These are phyloP conservation scores for Endotricha flammealis DNA, from an alignment of 2,888 invertebrate species.

Conservation along the genomic window DNA sequence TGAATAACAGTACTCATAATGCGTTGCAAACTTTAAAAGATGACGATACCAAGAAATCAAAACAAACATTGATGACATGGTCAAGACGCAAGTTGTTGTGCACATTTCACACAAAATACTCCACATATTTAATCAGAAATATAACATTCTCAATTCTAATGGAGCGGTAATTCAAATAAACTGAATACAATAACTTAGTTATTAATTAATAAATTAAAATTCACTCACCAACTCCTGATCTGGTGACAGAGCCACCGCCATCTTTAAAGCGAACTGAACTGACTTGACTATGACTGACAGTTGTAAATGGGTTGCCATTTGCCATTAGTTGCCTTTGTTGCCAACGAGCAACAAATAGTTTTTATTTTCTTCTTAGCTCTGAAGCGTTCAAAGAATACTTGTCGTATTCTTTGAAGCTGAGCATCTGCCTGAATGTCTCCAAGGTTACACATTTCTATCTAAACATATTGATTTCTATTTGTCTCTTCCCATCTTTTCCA, in stretches of 20 bases:
- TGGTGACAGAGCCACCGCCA: slow-evolving; percentile 86
- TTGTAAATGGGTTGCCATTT: no score
- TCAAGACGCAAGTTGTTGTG: slow-evolving; percentile 45
- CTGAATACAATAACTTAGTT: neutral
- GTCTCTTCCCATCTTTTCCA: no score
- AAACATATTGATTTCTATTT: no score
- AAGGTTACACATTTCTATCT: no score
- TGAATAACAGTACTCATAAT: neutral
- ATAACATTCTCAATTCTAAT: neutral
- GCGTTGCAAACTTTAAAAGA: slow-evolving; percentile 5
- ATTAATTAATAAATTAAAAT: slow-evolving; percentile 20
- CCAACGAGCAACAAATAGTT: no score
- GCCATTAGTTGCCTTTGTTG: no score
- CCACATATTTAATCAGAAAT: neutral
- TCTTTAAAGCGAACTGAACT: slow-evolving; percentile 45
- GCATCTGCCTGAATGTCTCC: no score
- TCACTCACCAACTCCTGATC: slow-evolving; percentile 87
- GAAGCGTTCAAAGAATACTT: no score
- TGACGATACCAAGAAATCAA: slow-evolving; percentile 48
- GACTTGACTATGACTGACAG: no score
- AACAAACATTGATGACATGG: slow-evolving; percentile 76
- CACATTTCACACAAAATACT: slow-evolving; percentile 9
- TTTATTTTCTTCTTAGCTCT: no score
- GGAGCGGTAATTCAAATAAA: neutral
- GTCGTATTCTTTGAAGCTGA: no score